phyloP scores from a whole-genome alignment of 2,888 invertebrate genomes.

The Pandemis cinnamomeana region DNA sequence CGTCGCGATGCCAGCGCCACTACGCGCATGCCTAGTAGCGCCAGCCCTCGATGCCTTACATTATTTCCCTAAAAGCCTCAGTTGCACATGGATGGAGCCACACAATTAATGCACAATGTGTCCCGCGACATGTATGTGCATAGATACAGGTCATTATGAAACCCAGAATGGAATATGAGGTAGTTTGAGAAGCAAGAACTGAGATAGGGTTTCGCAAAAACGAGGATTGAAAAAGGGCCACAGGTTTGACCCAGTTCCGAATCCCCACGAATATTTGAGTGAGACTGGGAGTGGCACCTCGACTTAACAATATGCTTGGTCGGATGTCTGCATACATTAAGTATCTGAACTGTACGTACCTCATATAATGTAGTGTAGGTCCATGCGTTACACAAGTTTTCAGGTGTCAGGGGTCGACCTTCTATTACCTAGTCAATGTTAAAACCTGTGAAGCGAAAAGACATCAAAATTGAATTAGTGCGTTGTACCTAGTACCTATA shows the following conservation, averaged over 20 bases:
- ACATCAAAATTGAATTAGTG: not conserved
- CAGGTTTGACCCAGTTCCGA: slow-evolving; percentile 70
- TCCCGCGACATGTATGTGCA: slow-evolving; percentile 48
- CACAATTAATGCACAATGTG: slow-evolving; percentile 56
- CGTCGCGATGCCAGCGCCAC: slow-evolving; percentile 68
- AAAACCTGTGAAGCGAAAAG: not conserved
- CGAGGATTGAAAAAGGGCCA: slow-evolving; percentile 49
- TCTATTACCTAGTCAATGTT: slow-evolving; percentile 17
- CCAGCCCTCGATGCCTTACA: slow-evolving; percentile 43
- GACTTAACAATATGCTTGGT: slow-evolving; percentile 61
- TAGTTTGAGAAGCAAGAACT: slow-evolving; percentile 33
- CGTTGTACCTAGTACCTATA: no score
- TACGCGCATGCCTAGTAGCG: slow-evolving; percentile 63
- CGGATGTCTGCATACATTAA: slow-evolving; percentile 41
- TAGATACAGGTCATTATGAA: slow-evolving; percentile 47
- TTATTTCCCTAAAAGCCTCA: slow-evolving; percentile 52
- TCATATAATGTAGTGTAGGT: not conserved
- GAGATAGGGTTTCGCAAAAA: slow-evolving; percentile 4
- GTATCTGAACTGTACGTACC: slow-evolving; percentile 10
- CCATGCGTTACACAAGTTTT: slow-evolving; percentile 24
- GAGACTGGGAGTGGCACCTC: slow-evolving; percentile 69
- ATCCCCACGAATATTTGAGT: slow-evolving; percentile 69
- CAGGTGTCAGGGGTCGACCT: slow-evolving; percentile 20
- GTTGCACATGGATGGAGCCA: slow-evolving; percentile 64
- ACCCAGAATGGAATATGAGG: slow-evolving; percentile 52